Conservation (phyloP, 2,797 vertebrate species). For the Melanogrammus aeglefinus region DNA sequence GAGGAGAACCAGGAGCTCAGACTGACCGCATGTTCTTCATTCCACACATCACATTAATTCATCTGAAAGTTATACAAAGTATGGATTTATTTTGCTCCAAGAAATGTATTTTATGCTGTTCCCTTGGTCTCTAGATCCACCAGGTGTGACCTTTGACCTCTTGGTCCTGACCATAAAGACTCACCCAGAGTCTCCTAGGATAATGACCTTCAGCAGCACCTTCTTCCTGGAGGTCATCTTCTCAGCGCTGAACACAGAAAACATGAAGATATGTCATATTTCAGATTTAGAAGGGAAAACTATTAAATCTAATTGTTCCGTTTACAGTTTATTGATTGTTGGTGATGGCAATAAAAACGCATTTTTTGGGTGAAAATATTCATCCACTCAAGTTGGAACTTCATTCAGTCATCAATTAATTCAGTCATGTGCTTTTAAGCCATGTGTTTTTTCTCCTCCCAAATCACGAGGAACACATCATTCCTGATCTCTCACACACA, state of each 20-base stretch:
- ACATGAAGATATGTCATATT: background rate
- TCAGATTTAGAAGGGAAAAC: constrained; percentile 1
- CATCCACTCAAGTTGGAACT: constrained; percentile 44
- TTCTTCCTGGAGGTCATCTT: constrained; percentile 98
- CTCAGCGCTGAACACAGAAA: constrained; percentile 56
- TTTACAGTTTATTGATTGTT: constrained; percentile 5
- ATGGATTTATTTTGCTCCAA: background rate
- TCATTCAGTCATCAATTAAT: constrained; percentile 60
- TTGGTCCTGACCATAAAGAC: constrained; percentile 31
- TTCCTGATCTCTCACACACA: constrained; percentile 30
- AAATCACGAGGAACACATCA: constrained; percentile 62
- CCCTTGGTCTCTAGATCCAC: background rate
- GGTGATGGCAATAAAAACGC: too few species aligned
- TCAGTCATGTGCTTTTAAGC: constrained; percentile 64
- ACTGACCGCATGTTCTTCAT: background rate
- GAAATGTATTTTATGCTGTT: background rate
- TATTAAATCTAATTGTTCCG: background rate
- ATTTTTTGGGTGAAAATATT: background rate
- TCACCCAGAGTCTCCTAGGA: constrained; percentile 94
- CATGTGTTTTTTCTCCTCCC: constrained; percentile 17
- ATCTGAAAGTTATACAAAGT: background rate
- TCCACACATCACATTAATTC: background rate
- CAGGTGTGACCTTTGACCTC: constrained; percentile 69
- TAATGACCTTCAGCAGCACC: constrained; percentile 94
- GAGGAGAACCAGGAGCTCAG: background rate